A percentile compares a stretch with the other conserved stretches of the same genome.
Evolutionary conservation across 2,797 vertebrate species (phyloP).

Genomic region (Peromyscus melanophrys): DNA sequence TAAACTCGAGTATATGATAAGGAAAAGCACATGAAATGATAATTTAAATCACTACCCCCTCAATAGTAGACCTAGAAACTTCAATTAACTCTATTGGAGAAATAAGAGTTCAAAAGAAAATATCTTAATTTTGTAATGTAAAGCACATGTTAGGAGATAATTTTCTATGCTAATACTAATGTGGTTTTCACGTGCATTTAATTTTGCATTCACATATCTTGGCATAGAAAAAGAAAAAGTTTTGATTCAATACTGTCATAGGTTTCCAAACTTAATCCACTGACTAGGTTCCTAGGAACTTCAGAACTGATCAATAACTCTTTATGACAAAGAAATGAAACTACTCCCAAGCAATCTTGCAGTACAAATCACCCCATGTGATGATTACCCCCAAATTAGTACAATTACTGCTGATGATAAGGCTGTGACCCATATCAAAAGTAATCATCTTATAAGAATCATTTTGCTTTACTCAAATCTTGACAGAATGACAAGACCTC

Average conservation of each 20-base stretch:
- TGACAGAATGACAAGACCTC: neutral
- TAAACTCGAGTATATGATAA: slow-evolving; percentile 22
- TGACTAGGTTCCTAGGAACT: neutral
- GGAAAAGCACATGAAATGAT: neutral
- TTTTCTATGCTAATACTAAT: neutral
- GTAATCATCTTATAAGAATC: no score
- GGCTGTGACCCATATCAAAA: neutral
- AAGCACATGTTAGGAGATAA: neutral
- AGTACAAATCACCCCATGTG: neutral
- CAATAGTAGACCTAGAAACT: neutral
- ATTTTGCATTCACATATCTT: neutral
- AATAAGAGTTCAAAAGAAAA: neutral
- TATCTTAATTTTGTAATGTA: neutral
- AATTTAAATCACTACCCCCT: neutral
- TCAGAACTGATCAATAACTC: neutral
- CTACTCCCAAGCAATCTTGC: neutral
- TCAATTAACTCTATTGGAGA: neutral
- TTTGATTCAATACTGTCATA: neutral
- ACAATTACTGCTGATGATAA: neutral
- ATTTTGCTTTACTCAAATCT: neutral
- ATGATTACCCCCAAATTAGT: neutral
- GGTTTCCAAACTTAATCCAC: neutral
- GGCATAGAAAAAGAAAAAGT: neutral
- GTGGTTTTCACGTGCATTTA: neutral
- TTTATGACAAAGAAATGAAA: neutral